Conservation (phyloP, 2,797 vertebrate species). For the Bufotes viridis region DNA sequence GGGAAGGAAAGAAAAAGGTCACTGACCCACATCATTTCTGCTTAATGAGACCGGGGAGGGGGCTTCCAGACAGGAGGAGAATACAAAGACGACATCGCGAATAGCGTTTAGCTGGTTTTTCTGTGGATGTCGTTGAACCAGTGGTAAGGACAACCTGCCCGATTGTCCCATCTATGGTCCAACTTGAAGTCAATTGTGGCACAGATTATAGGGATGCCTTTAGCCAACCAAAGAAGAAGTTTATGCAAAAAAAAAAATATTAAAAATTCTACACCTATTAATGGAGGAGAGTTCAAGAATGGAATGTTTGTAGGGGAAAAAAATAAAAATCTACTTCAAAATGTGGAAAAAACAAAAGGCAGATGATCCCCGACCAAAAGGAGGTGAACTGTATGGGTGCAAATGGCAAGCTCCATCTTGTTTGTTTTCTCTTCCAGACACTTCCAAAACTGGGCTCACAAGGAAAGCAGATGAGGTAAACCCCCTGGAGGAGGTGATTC, state of each 20-base stretch:
- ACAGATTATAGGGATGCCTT: no score
- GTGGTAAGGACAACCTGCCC: no score
- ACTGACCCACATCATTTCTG: no score
- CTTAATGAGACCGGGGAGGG: no score
- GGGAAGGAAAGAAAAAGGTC: no score
- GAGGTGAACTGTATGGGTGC: not conserved
- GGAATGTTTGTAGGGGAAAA: not conserved
- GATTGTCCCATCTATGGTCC: no score
- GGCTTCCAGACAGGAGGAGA: not conserved
- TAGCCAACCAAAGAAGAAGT: no score
- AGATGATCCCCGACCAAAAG: not conserved
- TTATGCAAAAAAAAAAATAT: no score
- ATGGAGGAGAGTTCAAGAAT: not conserved
- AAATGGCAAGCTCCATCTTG: not conserved
- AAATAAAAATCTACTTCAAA: not conserved
- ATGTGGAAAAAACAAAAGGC: not conserved
- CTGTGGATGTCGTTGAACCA: not conserved
- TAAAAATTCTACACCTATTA: no score
- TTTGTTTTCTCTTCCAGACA: slow-evolving; percentile 40
- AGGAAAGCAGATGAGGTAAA: slow-evolving; percentile 41
- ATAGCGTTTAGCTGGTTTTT: not conserved
- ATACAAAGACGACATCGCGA: not conserved
- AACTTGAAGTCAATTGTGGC: no score
- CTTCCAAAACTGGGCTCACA: slow-evolving; percentile 25
- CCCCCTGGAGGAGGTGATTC: slow-evolving; percentile 16